Evolutionary conservation across 2,888 invertebrate species (phyloP), one percentile per base, ranked within the genome.

Genomic region (Ganaspis brasiliensis): DNA sequence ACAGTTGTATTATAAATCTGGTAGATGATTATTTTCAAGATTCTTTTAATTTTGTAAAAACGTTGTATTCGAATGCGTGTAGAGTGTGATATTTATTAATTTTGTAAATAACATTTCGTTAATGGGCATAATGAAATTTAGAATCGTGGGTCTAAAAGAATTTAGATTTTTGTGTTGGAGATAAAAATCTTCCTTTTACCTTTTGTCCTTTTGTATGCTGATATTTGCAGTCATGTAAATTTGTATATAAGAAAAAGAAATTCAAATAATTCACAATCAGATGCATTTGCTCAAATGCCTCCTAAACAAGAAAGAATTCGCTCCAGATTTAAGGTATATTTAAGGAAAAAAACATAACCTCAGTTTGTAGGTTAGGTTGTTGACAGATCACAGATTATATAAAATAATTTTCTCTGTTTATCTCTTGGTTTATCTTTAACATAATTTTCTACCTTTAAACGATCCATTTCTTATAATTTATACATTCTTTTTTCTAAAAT

Each of bases 321-420:
- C 61, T 85, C 89, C 63, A 86, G 88, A 82, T 89, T 89, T 79
- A 89, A 90, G 89, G 90, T 90, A 89, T 57, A 57, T 12, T 2
- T 24, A 26, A 49, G n/a, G 52, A 49, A 6, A 9, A 59, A 10
- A 67, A 45, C 63, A 67, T 67, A 67, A 67, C 67, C 67, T 45
- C 14, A 21, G 16, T 63, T 63, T 63, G 31, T 21, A 37, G 63
- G 37, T 63, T 37, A 63, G 16, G 19, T 2, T 4, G 4, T 12
- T 14, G 19, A 61, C 1, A 21, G 14, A 63, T 10, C 35, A 24
- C 21, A 63, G n/a, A 16, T 9, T 40, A 40, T 40, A 40, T 12
- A 40, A 12, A 40, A 40, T 40, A 12, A 45, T 14, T 45, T n/a
- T n/a, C n/a, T n/a, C n/a, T n/a, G n/a, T n/a, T n/a, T n/a, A n/a